These are phyloP conservation scores for Chrysotoxum bicinctum DNA, from an alignment of 2,888 invertebrate genomes.

Conservation along the genomic window DNA sequence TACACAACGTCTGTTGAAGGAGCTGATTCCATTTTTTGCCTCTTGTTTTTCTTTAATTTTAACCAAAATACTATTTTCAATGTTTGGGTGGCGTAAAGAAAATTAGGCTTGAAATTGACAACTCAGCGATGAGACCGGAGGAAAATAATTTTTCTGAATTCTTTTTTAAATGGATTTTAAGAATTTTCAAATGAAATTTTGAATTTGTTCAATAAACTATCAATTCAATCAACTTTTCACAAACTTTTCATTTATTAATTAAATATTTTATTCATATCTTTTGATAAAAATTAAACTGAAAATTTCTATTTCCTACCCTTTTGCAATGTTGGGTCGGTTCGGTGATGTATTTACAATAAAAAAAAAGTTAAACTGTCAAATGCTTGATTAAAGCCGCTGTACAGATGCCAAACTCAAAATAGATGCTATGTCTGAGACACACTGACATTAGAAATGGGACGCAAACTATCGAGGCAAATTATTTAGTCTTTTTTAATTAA, in stretches of 20 bases:
- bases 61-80: conserved; percentile 4
- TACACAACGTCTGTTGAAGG: conserved; percentile 88
- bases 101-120: conserved; percentile 35
- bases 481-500: background rate
- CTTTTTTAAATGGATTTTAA: background rate
- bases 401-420: background rate
- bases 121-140: conserved; percentile 44
- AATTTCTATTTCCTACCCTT: conserved; percentile 35
- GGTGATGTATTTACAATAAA: conserved; percentile 59
- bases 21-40: conserved; percentile 83
- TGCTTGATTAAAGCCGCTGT: conserved; percentile 42
- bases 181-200: background rate
- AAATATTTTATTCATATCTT: conserved; percentile 16
- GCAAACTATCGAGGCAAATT: background rate
- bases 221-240: conserved; percentile 2
- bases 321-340: conserved; percentile 46
- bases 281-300: conserved; percentile 37
- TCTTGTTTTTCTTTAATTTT: conserved; percentile 11
- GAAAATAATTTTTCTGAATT: background rate
- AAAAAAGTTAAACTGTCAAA: conserved; percentile 43
- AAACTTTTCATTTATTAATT: conserved; percentile 24
- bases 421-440: background rate
- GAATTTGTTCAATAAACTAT: background rate
- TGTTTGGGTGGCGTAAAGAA: conserved; percentile 15
- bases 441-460: background rate